Evolutionary conservation across 2,113 vertebrate species (phyloP), one percentile per base, ranked within the genome.

Genomic region (Vidua macroura): DNA sequence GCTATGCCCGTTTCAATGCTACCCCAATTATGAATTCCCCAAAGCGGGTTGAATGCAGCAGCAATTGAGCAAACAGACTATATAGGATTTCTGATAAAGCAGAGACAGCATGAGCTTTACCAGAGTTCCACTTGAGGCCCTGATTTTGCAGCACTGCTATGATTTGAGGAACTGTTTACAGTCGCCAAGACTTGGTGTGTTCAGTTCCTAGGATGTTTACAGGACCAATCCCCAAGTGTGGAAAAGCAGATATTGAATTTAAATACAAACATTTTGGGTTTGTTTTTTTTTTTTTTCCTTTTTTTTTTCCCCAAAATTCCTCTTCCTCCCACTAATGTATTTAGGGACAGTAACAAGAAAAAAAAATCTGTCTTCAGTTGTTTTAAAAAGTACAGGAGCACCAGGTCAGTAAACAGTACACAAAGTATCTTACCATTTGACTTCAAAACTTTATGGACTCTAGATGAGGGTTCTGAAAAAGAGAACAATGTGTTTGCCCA

Each of bases 381-480:
- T 80, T 86, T 49, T 75, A 70, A 37, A 72, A 74, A 64, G 33
- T 59, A 67, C n/a, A 72, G 55, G 85, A 88, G 30, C 35, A 81
- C 13, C 30, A 30, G 7, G 17, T 46, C 21, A 77, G 53, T 43
- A 74, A 81, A 46, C 30, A 90, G 37, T 30, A 77, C 12, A 87
- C 2, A 9, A 86, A 85, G 22, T 22, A 74, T 97, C 98, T 98
- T 97, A 98, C 98, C 98, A 5, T 98, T 98, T 93, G 98, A 98
- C 94, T 99, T 99, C 72, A 98, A 96, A 92, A 98, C 98, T 98
- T 99, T 99, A 96, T 99, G 97, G 75, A 98, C 95, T 97, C 98
- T 98, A 19, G 99, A 99, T 8, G 99, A 98, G 52, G 99, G 99
- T 93, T 99, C 99, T 99, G 96, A 67, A 92, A 95, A 96, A 58